Evolutionary conservation across 2,113 vertebrate genomes (phyloP).

Genomic region (Lontra canadensis): DNA sequence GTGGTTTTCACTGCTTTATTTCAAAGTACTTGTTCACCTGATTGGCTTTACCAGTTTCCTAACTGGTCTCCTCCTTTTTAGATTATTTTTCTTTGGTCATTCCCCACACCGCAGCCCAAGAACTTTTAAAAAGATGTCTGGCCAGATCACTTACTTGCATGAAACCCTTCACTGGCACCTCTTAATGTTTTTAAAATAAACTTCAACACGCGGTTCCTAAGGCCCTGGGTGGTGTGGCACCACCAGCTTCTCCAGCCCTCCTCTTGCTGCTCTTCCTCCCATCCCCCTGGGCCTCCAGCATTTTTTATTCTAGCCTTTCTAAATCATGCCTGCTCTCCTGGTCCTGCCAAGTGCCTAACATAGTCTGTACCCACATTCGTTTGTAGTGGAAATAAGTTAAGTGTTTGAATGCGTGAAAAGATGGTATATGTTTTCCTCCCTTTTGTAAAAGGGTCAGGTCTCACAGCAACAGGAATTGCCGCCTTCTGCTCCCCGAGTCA

Average conservation of each 20-base stretch:
- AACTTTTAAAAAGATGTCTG: background rate
- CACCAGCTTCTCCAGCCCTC: background rate
- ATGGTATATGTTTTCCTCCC: background rate
- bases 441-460: background rate
- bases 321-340: background rate
- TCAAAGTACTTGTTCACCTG: background rate
- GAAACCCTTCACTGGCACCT: background rate
- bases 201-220: background rate
- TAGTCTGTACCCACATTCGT: background rate
- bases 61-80: background rate
- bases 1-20: background rate
- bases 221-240: background rate
- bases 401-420: background rate
- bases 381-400: background rate
- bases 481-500: background rate
- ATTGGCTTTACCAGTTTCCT: background rate
- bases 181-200: background rate
- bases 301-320: background rate
- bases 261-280: background rate
- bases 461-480: background rate
- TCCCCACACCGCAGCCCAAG: background rate
- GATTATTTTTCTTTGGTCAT: constrained; percentile 2
- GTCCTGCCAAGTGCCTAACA: background rate
- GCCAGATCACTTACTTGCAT: background rate
- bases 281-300: background rate